A percentile compares a stretch with the other conserved stretches of the same genome.
These are phyloP conservation scores for Synergus laeviventris DNA, from an alignment of 2,888 invertebrate species.

Conservation along the genomic window DNA sequence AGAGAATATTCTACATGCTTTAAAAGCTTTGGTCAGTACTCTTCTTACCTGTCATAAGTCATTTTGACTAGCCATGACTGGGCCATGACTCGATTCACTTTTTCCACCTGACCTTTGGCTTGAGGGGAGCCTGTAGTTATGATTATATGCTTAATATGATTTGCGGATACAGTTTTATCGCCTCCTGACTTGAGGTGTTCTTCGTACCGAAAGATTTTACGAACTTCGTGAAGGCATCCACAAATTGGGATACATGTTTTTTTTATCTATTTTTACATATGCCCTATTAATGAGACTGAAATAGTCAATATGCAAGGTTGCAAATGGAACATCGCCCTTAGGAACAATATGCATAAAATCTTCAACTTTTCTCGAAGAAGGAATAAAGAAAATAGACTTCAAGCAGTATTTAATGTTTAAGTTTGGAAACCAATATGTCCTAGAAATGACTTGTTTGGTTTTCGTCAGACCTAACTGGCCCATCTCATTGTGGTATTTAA, in stretches of 20 bases:
- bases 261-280: not conserved
- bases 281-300: no score
- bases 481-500: constrained; percentile 47
- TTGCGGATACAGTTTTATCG: not conserved
- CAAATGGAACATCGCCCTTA: no score
- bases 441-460: constrained; percentile 43
- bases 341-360: constrained; percentile 46
- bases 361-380: constrained; percentile 44
- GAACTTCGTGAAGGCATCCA: not conserved
- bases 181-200: no score
- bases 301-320: no score
- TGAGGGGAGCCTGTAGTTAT: constrained; percentile 52
- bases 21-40: not conserved
- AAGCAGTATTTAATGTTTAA: constrained; percentile 45
- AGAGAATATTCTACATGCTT: not conserved
- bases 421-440: constrained; percentile 49
- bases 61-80: constrained; percentile 46
- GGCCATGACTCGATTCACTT: constrained; percentile 45
- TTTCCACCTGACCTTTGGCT: constrained; percentile 56
- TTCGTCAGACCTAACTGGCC: constrained; percentile 48
- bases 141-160: constrained; percentile 43
- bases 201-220: no score
- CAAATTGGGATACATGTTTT: no score
- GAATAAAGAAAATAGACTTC: constrained; percentile 47
- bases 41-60: not conserved